Base-by-base conservation (phyloP, 2,888 invertebrate species). In the Chelonus formosanus region DNA sequence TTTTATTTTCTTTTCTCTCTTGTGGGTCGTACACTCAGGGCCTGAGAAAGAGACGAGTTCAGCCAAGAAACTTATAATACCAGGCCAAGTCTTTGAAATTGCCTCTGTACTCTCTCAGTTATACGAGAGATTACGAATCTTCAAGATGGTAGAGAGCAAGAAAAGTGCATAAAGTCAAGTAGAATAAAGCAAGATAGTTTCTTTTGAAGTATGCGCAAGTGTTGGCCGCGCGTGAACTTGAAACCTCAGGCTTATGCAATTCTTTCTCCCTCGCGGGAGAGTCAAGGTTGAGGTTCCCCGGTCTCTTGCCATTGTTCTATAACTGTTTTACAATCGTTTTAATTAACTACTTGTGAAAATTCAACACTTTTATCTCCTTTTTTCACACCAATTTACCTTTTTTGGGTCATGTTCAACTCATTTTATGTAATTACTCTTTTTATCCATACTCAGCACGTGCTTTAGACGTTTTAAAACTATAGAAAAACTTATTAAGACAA, bases 211-310 rank as follows among this genome's bases (percentile, higher is more conserved):
- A 47, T 44, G 48, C 34, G 56, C 43, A 34, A 43, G 68, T 47
- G 65, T 65, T 58, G 60, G 56, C 44, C 36, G 61, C 34, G 63
- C 62, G 65, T 65, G 64, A 68, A 63, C 67, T 62, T 67, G 63
- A 68, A 65, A 73, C 72, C 70, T 60, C 59, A 35, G 57, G 71
- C 78, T 80, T 79, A 80, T 75, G 78, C 79, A 80, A 80, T 72
- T 71, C 76, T 75, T 74, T 75, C 44, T 60, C 57, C 53, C 53
- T 47, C 72, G 70, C 72, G 73, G 70, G 70, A 77, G 76, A 75
- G 63, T 56, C 80, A 80, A 80, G 79, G 79, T 78, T 78, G 79
- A 80, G 80, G 80, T 77, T 77, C 68, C 59, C 63, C 53, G 3
- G 10, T 32, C 40, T 8, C 32, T 55, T 40, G 34, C 44, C 44